Percentiles rank a stretch among this genome's conserved stretches.
Conservation (phyloP, 2,797 vertebrate species). For the Spinus pinus region DNA sequence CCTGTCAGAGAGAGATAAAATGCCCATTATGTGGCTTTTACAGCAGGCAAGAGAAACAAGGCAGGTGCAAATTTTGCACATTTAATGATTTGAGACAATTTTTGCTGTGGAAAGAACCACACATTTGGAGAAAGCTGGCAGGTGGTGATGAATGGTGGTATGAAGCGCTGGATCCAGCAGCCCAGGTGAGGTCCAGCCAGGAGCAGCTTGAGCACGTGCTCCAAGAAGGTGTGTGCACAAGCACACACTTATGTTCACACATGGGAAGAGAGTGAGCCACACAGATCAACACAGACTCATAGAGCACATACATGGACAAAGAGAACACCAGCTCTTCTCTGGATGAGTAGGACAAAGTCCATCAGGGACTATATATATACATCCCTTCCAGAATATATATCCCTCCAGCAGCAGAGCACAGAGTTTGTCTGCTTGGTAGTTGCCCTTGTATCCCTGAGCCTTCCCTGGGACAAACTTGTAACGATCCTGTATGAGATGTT, state of each 20-base stretch:
- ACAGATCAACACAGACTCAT: neutral
- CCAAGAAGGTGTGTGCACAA: too few species aligned
- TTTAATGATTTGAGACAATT: rapidly evolving
- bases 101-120: neutral
- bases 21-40: neutral
- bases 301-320: rapidly evolving
- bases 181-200: neutral
- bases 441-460: neutral
- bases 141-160: neutral
- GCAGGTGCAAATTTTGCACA: neutral
- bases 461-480: neutral
- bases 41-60: neutral
- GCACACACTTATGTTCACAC: rapidly evolving
- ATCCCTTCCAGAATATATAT: too few species aligned
- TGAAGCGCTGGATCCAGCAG: neutral
- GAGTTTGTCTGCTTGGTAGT: neutral
- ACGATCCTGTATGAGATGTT: neutral
- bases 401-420: neutral
- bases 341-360: neutral
- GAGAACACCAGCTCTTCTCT: neutral
- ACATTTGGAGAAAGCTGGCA: neutral
- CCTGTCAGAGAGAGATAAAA: neutral
- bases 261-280: too few species aligned
- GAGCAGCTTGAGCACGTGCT: neutral
- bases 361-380: neutral